These are phyloP conservation scores for Benitochromis conjunctus DNA, from an alignment of 2,113 vertebrate genomes.

Conservation along the genomic window DNA sequence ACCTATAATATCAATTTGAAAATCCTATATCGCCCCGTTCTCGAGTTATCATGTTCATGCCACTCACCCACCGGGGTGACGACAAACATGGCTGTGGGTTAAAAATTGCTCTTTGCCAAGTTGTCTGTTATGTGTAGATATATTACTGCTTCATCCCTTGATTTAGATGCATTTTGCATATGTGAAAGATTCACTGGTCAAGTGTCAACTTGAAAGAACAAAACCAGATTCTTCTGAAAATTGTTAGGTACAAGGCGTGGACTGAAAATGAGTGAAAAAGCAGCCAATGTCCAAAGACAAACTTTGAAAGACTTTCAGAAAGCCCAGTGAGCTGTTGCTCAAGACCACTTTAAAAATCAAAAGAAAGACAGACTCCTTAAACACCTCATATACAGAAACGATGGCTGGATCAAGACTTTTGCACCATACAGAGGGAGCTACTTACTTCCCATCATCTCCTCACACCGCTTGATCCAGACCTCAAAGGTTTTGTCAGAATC, in stretches of 20 bases:
- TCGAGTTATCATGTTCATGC: neutral
- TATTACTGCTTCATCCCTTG: neutral
- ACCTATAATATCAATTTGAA: neutral
- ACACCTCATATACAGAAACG: neutral
- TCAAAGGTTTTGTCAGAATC: slow-evolving; percentile 78
- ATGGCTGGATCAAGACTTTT: neutral
- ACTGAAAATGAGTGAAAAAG: neutral
- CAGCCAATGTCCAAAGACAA: neutral
- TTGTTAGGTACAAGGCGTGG: neutral
- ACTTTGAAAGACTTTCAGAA: neutral
- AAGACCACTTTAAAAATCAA: too few species aligned
- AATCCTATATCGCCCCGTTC: neutral
- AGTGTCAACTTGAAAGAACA: neutral
- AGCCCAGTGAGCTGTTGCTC: neutral
- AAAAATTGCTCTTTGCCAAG: neutral
- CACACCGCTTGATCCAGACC: slow-evolving; percentile 87
- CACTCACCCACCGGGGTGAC: fast-evolving
- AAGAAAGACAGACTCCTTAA: too few species aligned
- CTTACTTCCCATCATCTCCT: slow-evolving; percentile 84
- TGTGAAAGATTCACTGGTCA: neutral
- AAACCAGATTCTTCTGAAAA: neutral
- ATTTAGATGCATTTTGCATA: neutral
- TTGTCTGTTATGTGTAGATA: neutral
- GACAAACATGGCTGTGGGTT: neutral
- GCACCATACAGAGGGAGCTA: neutral